These are phyloP conservation scores for Zaprionus ghesquierei DNA, from an alignment of 1,140 invertebrate genomes.

Conservation along the genomic window DNA sequence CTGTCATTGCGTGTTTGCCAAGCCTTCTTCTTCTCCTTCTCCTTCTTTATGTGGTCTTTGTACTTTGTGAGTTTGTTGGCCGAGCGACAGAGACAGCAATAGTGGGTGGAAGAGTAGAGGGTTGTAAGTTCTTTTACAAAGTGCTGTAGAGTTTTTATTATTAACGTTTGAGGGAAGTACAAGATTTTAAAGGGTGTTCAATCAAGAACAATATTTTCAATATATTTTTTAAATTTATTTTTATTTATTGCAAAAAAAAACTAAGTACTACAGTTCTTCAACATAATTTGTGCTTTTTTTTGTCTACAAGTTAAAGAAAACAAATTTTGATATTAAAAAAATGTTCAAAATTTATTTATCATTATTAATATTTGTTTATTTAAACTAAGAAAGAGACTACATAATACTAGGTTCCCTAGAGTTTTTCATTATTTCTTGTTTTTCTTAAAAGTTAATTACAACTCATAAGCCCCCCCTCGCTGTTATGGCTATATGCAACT, in stretches of 20 bases:
- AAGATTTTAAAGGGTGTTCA: background rate
- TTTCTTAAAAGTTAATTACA: background rate
- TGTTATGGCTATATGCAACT: slow-evolving; percentile 10
- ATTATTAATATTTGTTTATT: too few species aligned
- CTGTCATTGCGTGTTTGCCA: slow-evolving; percentile 55
- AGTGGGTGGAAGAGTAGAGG: background rate
- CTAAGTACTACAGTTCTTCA: too few species aligned
- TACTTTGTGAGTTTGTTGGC: slow-evolving; percentile 28
- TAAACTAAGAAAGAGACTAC: too few species aligned
- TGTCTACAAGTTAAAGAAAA: too few species aligned
- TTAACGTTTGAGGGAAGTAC: background rate
- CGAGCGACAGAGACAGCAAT: slow-evolving; percentile 3
- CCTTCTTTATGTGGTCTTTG: slow-evolving; percentile 18
- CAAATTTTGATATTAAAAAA: too few species aligned
- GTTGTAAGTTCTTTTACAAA: background rate
- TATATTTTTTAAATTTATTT: too few species aligned
- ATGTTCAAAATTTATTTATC: too few species aligned
- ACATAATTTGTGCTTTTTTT: too few species aligned
- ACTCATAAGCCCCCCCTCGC: slow-evolving; percentile 6
- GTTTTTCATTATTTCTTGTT: background rate
- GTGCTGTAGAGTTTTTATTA: slow-evolving; percentile 34
- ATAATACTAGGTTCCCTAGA: too few species aligned
- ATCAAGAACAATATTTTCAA: too few species aligned
- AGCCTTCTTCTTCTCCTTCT: background rate
- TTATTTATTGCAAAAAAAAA: too few species aligned